phyloP scores from a whole-genome alignment of 2,888 invertebrate genomes.

The Prenolepis imparis region DNA sequence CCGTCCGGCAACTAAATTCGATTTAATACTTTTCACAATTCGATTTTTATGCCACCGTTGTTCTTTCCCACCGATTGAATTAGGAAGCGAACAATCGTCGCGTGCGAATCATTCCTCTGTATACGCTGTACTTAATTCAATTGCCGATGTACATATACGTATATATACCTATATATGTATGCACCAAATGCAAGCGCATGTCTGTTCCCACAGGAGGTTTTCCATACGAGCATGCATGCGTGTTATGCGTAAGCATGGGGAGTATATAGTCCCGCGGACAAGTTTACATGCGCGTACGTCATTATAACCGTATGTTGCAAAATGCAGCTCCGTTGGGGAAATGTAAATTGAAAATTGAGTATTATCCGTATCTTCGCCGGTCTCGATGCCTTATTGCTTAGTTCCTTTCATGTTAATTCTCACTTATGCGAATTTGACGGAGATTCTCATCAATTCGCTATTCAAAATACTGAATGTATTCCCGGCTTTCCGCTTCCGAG shows the following conservation, averaged over 20 bases:
- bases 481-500: neutral
- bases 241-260: slow-evolving; percentile 39
- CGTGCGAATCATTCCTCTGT: slow-evolving; percentile 49
- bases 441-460: neutral
- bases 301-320: slow-evolving; percentile 69
- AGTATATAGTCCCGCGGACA: slow-evolving; percentile 40
- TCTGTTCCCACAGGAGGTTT: slow-evolving; percentile 68
- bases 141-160: slow-evolving; percentile 47
- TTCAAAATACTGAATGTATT: neutral
- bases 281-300: slow-evolving; percentile 59
- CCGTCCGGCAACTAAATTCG: slow-evolving; percentile 36
- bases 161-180: slow-evolving; percentile 3
- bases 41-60: slow-evolving; percentile 37
- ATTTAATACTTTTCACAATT: slow-evolving; percentile 51
- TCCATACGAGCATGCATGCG: slow-evolving; percentile 31
- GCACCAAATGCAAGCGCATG: slow-evolving; percentile 59
- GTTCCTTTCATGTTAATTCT: neutral
- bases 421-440: neutral
- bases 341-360: slow-evolving; percentile 61
- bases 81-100: slow-evolving; percentile 50
- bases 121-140: slow-evolving; percentile 61
- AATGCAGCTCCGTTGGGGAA: slow-evolving; percentile 49
- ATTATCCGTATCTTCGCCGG: slow-evolving; percentile 48
- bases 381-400: slow-evolving; percentile 26
- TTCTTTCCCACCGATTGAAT: slow-evolving; percentile 48